These are phyloP conservation scores for Arothron firmamentum DNA, from an alignment of 2,113 vertebrate genomes.

Conservation along the genomic window DNA sequence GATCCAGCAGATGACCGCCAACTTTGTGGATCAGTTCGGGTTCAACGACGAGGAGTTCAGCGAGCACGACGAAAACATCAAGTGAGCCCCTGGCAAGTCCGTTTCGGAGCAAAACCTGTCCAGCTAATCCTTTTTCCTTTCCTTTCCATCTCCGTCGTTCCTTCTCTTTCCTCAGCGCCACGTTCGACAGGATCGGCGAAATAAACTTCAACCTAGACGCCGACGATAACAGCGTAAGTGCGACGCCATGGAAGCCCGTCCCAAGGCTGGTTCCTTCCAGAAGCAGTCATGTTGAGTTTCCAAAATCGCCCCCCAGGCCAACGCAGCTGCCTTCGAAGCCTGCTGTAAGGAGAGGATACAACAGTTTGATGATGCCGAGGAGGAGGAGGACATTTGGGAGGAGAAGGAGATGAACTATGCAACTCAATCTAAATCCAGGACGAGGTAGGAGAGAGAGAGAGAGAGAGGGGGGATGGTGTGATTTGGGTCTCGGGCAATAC, in stretches of 20 bases:
- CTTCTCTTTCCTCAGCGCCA: constrained; percentile 75
- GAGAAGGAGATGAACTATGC: constrained; percentile 87
- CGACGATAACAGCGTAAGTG: constrained; percentile 91
- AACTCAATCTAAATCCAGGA: constrained; percentile 84
- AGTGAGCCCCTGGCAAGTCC: constrained; percentile 69
- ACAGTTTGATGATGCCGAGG: constrained; percentile 90
- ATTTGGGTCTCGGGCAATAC: background rate
- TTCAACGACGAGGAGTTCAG: constrained; percentile 97
- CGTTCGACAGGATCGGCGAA: constrained; percentile 93
- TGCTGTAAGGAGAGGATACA: constrained; percentile 92
- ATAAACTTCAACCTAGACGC: constrained; percentile 92
- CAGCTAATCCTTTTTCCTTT: background rate
- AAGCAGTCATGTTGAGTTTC: too few species aligned
- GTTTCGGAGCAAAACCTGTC: background rate
- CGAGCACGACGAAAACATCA: constrained; percentile 93
- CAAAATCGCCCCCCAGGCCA: constrained; percentile 85
- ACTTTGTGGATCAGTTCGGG: constrained; percentile 96
- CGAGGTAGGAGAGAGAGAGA: constrained; percentile 71
- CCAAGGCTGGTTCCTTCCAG: background rate
- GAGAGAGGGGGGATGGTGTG: background rate
- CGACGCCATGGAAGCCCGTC: too few species aligned
- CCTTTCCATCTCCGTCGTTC: background rate
- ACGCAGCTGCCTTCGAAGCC: constrained; percentile 88
- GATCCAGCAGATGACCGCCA: constrained; percentile 97
- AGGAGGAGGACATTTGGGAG: constrained; percentile 97